Percentiles rank a stretch among this genome's conserved stretches.
These are phyloP conservation scores for Heteromyza rotundicornis DNA, from an alignment of 2,888 invertebrate genomes.

Conservation along the genomic window DNA sequence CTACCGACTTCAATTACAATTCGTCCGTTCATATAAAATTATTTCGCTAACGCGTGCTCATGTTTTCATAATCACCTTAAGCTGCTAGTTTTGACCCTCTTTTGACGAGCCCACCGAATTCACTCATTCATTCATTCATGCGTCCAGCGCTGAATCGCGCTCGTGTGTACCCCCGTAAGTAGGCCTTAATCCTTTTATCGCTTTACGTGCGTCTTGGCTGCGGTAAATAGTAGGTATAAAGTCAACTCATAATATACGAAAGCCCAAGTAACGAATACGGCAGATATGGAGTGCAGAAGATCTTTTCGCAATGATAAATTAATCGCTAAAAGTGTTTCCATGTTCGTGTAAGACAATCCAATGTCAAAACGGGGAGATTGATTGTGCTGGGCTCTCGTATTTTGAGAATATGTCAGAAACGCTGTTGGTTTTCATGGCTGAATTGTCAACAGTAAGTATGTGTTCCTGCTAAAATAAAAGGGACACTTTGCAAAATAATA, in stretches of 20 bases:
- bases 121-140: constrained; percentile 14
- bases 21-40: constrained; percentile 29
- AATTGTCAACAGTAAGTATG: constrained; percentile 56
- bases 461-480: too few relatives aligned
- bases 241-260: not conserved
- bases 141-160: constrained; percentile 9
- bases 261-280: not conserved
- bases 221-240: not conserved
- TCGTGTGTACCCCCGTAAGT: constrained; percentile 30
- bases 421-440: constrained; percentile 34
- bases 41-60: constrained; percentile 44
- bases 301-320: constrained; percentile 61
- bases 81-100: constrained; percentile 41
- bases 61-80: constrained; percentile 41
- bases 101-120: not conserved
- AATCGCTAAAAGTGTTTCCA: constrained; percentile 60
- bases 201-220: constrained; percentile 30
- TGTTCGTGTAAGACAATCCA: constrained; percentile 59
- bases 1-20: constrained; percentile 38
- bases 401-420: constrained; percentile 32
- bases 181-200: constrained; percentile 55
- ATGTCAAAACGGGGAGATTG: constrained; percentile 58
- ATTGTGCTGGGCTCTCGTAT: constrained; percentile 44
- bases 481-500: too few relatives aligned
- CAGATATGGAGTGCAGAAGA: constrained; percentile 37